phyloP scores from a whole-genome alignment of 2,888 invertebrate species.

The Gymnoscelis rufifasciata region DNA sequence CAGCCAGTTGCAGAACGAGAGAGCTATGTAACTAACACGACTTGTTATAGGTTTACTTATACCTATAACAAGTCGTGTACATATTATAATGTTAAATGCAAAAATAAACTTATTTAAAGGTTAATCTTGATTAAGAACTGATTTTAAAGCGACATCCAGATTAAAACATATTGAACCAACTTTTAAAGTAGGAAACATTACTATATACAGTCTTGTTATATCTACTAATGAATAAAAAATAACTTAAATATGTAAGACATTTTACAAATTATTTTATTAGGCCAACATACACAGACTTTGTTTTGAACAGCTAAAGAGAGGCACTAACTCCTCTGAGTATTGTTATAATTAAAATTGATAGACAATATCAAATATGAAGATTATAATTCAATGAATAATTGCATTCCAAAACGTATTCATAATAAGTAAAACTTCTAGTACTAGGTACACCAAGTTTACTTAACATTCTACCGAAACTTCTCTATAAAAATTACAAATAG shows the following conservation, averaged over 20 bases:
- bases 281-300: conserved; percentile 7
- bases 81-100: too few species aligned
- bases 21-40: too few species aligned
- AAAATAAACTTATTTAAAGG: too few species aligned
- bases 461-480: neutral
- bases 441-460: neutral
- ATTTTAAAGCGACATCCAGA: too few species aligned
- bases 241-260: too few species aligned
- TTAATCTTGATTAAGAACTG: too few species aligned
- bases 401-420: neutral
- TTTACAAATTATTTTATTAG: conserved; percentile 9
- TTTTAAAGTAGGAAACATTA: too few species aligned
- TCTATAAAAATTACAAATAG: neutral
- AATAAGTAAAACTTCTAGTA: neutral
- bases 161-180: too few species aligned
- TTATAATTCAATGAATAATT: neutral
- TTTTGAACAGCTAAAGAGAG: conserved; percentile 7
- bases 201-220: neutral
- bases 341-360: neutral
- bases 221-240: too few species aligned
- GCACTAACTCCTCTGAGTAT: conserved; percentile 8
- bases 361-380: neutral
- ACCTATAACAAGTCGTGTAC: too few species aligned
- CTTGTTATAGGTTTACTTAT: too few species aligned
- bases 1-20: too few species aligned